Base-by-base conservation (phyloP, 2,888 invertebrate species). In the Patella caerulea region DNA sequence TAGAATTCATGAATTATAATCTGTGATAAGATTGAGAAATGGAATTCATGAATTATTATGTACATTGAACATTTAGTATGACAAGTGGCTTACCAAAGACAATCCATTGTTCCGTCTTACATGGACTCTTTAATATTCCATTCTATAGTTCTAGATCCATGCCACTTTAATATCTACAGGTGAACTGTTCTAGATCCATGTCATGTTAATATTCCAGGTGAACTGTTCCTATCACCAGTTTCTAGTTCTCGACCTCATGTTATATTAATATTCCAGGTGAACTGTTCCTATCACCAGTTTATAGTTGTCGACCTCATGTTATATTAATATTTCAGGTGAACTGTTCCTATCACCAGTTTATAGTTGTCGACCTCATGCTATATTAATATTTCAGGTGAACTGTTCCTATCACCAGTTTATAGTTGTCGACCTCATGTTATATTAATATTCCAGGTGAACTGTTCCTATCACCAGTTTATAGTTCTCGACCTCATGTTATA, bases 341-440 rank as follows among this genome's bases (percentile, higher is more conserved):
- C 24, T 79, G 24, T 56, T 71, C 15, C 12, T 74, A 12, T 52
- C 54, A 17, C 69, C n/a, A 17, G 77, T 71, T 5, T 15, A 34
- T 7, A 77, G 71, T 77, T 94, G 94, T 0, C 95, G 94, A 92
- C 94, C 97, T 0, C 95, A 96, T 74, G 52, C 14, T 11, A 19
- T 17, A 12, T 77, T n/a, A 15, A 24, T 9, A 12, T 70, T 81
- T 14, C 74, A 78, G 79, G 80, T 19, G 76, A 77, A 19, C 24
- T 79, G 24, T 56, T 71, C 14, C n/a, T 74, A 14, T 52, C 54
- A 17, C 70, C 19, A 17, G 77, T 71, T 7, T 17, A 45, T 7
- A 77, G 71, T 77, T 94, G 94, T 0, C 95, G 94, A 92, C 94
- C 97, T 0, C 95, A 96, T 88, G 98, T 97, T 0, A 95, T 94